phyloP scores from a whole-genome alignment of 2,797 vertebrate species.

The Pempheris klunzingeri region DNA sequence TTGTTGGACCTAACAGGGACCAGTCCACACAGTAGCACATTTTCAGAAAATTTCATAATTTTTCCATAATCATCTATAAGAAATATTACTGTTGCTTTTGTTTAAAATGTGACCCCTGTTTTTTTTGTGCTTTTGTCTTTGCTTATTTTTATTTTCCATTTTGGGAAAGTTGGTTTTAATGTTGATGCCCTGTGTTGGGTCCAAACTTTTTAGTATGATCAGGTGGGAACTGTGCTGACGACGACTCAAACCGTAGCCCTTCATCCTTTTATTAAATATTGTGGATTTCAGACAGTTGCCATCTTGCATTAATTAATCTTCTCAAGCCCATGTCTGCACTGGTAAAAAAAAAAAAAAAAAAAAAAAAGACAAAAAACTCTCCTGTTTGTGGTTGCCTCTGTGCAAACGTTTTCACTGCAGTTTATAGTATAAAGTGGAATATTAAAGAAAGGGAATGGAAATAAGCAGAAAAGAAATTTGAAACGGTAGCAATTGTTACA shows the following conservation, averaged over 20 bases:
- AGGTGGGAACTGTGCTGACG: slow-evolving; percentile 7
- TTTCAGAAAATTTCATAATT: too few species aligned
- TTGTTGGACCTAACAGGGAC: slow-evolving; percentile 71
- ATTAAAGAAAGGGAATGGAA: slow-evolving; percentile 35
- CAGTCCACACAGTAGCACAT: slow-evolving; percentile 66
- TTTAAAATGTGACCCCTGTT: slow-evolving; percentile 55
- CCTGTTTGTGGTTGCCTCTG: slow-evolving; percentile 34
- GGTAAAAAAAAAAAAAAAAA: too few species aligned
- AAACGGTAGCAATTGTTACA: slow-evolving; percentile 40
- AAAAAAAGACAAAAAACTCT: too few species aligned
- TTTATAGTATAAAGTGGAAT: background rate
- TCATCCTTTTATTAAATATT: slow-evolving; percentile 11
- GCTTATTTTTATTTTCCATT: slow-evolving; percentile 74
- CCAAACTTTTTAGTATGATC: slow-evolving; percentile 45
- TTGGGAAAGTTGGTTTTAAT: slow-evolving; percentile 74
- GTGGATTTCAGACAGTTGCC: slow-evolving; percentile 9
- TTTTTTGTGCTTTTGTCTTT: slow-evolving; percentile 42
- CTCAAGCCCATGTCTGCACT: slow-evolving; percentile 25
- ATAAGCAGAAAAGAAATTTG: slow-evolving; percentile 5
- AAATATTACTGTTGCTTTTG: slow-evolving; percentile 50
- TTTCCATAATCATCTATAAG: slow-evolving; percentile 63
- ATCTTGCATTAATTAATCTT: slow-evolving; percentile 1
- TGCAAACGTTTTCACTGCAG: slow-evolving; percentile 42
- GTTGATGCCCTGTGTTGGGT: slow-evolving; percentile 71
- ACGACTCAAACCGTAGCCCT: slow-evolving; percentile 20